Evolutionary conservation across 2,113 vertebrate genomes (phyloP), one percentile per base, ranked within the genome.

Genomic region (Oxyruncus cristatus): DNA sequence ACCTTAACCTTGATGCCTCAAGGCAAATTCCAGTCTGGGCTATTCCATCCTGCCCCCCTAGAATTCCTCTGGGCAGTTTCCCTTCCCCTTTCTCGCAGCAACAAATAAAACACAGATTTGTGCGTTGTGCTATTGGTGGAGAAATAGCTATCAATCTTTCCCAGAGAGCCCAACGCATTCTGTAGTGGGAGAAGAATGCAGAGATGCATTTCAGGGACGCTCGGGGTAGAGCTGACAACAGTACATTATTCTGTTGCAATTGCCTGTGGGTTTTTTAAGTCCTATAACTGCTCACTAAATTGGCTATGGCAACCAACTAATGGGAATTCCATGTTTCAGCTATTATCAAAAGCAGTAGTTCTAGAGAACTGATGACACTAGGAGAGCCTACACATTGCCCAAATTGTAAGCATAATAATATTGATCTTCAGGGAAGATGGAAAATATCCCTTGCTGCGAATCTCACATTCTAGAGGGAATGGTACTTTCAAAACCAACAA

Each of bases 111-210:
- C 27, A 74, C 12, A 35, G 37, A 73, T 63, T 14, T 42, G 12
- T 80, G 42, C 39, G 22, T 61, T 88, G 47, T 41, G 22, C 56
- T 71, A 33, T 39, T 3, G 4, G 68, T 50, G 72, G 27, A 63
- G 39, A 94, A 93, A 92, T 2, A 33, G 56, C 47, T 63, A 81
- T 9, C 76, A 37, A 1, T 32, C 74, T 85, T 81, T 8, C 32
- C 68, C 44, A 11, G n/a, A 65, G 66, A 88, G 46, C 28, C 37
- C 22, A 75, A 8, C 58, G 58, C 76, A 81, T 75, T 93, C 92
- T 92, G 68, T 28, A 88, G 79, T 86, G 82, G 88, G 88, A 91
- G 52, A 85, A n/a, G 73, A 95, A 92, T 68, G 85, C 56, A 74
- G 32, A 80, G 75, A 86, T 85, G 59, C 42, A 88, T 88, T 93